A percentile compares a stretch with the other conserved stretches of the same genome.
These are phyloP conservation scores for human DNA, from an alignment of 2,113 vertebrate genomes.

Conservation along the genomic window GRCh38 chr4:27608001-27608500, in stretches of 20 bases:
- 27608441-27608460: neutral
- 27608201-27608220: no score
- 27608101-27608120: neutral
- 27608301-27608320: neutral
- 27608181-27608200: no score
- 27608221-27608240: rapidly evolving
- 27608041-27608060: neutral
- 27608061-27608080: neutral
- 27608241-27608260: neutral
- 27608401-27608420: neutral
- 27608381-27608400: neutral
- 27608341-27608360: neutral
- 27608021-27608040: neutral
- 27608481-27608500: neutral
- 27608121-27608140: neutral
- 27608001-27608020: neutral
- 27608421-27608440: neutral
- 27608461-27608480: neutral
- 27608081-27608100: neutral
- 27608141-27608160: no score
- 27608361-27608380: neutral
- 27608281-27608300: neutral
- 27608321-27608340: neutral
- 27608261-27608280: neutral
- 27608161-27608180: no score